phyloP scores from a whole-genome alignment of 1,140 invertebrate genomes.

The Anthonomus grandis region DNA sequence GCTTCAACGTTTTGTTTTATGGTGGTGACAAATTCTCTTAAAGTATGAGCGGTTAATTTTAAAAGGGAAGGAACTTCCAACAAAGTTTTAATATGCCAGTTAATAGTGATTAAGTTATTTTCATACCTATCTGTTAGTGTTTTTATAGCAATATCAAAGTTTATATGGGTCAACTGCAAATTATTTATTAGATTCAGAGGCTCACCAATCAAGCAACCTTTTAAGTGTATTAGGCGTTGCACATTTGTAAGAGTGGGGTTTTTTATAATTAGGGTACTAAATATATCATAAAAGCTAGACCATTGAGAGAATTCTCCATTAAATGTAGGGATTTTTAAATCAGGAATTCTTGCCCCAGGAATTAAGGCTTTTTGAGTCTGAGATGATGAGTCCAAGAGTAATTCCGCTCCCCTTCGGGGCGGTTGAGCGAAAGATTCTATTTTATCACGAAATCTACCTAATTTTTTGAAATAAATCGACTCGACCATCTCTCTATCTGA shows the following conservation, averaged over 20 bases:
- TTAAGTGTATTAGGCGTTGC: slow-evolving; percentile 3
- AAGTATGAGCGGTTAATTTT: not conserved
- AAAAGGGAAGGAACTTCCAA: too few relatives aligned
- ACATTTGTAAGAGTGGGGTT: slow-evolving; percentile 1
- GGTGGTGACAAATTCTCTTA: not conserved
- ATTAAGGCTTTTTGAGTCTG: too few relatives aligned
- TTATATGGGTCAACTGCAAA: not conserved
- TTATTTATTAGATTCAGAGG: slow-evolving; percentile 2
- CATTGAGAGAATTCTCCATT: not conserved
- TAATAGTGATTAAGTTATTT: not conserved
- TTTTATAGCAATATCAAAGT: not conserved
- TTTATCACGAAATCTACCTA: too few relatives aligned
- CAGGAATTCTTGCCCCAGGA: not conserved
- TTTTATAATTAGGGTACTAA: not conserved
- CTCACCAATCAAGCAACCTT: not conserved
- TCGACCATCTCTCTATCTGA: too few relatives aligned
- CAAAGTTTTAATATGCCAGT: not conserved
- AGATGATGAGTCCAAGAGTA: too few relatives aligned
- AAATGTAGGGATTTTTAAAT: slow-evolving; percentile 1
- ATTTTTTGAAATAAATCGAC: too few relatives aligned
- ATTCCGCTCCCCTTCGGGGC: too few relatives aligned
- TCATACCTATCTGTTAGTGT: not conserved
- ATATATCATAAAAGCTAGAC: slow-evolving; percentile 1
- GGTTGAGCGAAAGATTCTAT: too few relatives aligned
- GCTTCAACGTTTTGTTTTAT: too few relatives aligned